Conservation (phyloP, 1,140 invertebrate genomes). For the Zaprionus davidi region DNA sequence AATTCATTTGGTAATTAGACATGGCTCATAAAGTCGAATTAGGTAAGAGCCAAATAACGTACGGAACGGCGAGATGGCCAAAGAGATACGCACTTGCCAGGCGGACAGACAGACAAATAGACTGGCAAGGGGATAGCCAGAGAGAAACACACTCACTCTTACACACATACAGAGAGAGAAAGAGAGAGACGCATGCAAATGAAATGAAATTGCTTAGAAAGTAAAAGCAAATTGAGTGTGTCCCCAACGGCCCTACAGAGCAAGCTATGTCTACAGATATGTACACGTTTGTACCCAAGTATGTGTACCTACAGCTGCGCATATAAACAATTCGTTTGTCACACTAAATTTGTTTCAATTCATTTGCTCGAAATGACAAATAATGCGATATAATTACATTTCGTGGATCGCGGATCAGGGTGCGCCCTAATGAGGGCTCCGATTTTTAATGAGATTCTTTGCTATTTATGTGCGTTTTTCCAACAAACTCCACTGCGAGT, state of each 20-base stretch:
- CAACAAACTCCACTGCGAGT: conserved; percentile 58
- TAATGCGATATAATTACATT: conserved; percentile 82
- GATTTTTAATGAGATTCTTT: conserved; percentile 79
- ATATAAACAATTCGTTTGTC: conserved; percentile 81
- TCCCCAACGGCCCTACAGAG: conserved; percentile 32
- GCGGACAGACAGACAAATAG: conserved; percentile 24
- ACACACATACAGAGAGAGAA: not conserved
- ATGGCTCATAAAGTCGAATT: conserved; percentile 81
- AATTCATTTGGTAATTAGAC: conserved; percentile 83
- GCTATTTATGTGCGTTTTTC: conserved; percentile 83
- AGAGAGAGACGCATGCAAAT: conserved; percentile 61
- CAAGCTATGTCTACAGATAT: too few relatives aligned
- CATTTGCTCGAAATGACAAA: conserved; percentile 83
- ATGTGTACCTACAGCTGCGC: conserved; percentile 6
- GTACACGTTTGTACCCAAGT: not conserved
- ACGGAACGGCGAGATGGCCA: conserved; percentile 19
- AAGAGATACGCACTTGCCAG: conserved; percentile 17
- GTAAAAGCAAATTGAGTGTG: conserved; percentile 70
- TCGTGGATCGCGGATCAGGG: not conserved
- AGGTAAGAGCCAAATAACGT: conserved; percentile 67
- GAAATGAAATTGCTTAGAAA: conserved; percentile 81
- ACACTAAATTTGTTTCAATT: conserved; percentile 84
- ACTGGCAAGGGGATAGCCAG: not conserved
- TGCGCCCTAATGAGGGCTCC: conserved; percentile 59
- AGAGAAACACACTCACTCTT: too few relatives aligned